Base-by-base conservation (phyloP, 1,140 invertebrate species). In the Rhysida immarginata region DNA sequence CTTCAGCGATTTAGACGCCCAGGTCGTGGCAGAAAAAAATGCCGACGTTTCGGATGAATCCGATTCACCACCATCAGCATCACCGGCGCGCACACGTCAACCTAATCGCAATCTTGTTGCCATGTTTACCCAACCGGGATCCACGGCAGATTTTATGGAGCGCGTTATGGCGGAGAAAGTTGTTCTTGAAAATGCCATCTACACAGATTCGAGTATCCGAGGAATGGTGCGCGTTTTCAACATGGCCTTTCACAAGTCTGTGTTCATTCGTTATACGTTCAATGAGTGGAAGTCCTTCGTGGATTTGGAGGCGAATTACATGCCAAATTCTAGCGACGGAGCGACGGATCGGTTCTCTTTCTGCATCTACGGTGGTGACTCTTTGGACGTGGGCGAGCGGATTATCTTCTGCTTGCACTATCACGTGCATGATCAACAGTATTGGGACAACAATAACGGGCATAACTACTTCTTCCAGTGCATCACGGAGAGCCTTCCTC, bases 401-500 rank as follows among this genome's bases (percentile, higher is more conserved):
- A 65, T 94, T 11, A 82, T 88, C 66, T 81, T 94, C 57, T 88
- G 88, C 1, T 76, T 91, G 2, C 76, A 84, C 26, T 95, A 87
- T 69, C 79, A 83, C 63, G 85, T 83, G 57, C 82, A 82, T 62
- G 87, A 85, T 2, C 76, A 79, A 56, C 83, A 88, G 64, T 90
- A 82, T 70, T 96, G 91, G 91, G 89, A 94, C 68, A 95, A 82
- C 69, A 94, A 94, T 63, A 71, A 73, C 53, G 85, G 87, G 16
- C 71, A 71, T 20, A 94, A 95, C 73, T 95, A 94, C 67, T 79
- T 79, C 65, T 87, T 89, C 67, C 82, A 87, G 67, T 86, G 84
- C 3, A 11, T 56, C 5, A 20, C 44, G 8, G 44, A 46, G 16
- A 11, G 5, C 44, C 3, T 5, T 46, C 5, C 5, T 3, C 5